Evolutionary conservation across 2,113 vertebrate species (phyloP), one percentile per base, ranked within the genome.

Genomic region (Tetrao urogallus): DNA sequence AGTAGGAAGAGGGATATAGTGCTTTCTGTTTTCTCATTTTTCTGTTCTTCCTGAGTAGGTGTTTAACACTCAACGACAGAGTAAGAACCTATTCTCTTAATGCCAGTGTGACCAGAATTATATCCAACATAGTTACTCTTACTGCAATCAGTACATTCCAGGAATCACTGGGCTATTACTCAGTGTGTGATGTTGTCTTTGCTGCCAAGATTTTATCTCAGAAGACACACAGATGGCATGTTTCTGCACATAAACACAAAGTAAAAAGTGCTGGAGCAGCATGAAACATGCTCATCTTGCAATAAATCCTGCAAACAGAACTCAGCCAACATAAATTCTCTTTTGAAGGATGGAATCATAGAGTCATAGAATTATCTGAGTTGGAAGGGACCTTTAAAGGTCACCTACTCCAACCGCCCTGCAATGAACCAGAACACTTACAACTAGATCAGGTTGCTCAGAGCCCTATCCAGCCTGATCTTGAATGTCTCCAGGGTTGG

Each of bases 141-240:
- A 67, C 8, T 74, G 82, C 72, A 93, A 73, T 81, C 64, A 77
- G 73, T 88, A 95, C 74, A 83, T 93, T 95, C 85, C 92, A 94
- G 90, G 93, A 94, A 86, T 93, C 90, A 88, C 90, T 94, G 60
- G 72, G 79, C 90, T 93, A 91, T 96, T 95, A 94, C 92, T 95
- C 96, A 95, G 67, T 74, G 88, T 93, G 86, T 95, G 90, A 47
- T 96, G 90, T 67, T 86, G 91, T 74, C 92, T 91, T 67, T 88
- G 56, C 92, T 94, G 96, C 96, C 96, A 96, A 93, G 79, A 94
- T 90, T 90, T 83, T 88, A 12, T 95, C 86, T 93, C 93, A 93
- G 90, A 95, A 95, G 96, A 94, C 92, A 93, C 94, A 96, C 96
- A 95, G 96, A 96, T 96, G 96, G 92, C 30, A 22, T 50, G 47